A percentile compares a stretch with the other conserved stretches of the same genome.
phyloP scores from a whole-genome alignment of 2,113 vertebrate species.

The Semicossyphus pulcher region DNA sequence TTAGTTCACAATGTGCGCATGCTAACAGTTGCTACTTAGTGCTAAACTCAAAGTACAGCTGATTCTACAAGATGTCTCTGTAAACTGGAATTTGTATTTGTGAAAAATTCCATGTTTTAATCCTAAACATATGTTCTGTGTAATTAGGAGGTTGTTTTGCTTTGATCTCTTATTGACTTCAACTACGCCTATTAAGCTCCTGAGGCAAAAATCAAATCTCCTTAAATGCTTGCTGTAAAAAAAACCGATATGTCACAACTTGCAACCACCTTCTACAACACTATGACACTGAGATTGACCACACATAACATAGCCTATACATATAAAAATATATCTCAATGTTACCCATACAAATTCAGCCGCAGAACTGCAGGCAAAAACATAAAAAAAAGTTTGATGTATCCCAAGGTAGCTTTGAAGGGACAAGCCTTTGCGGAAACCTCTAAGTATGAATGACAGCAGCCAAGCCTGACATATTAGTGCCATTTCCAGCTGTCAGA shows the following conservation, averaged over 20 bases:
- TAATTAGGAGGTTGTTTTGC: no score
- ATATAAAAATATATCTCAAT: background rate
- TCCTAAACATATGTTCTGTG: no score
- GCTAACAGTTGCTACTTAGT: background rate
- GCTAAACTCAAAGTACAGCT: background rate
- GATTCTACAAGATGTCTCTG: background rate
- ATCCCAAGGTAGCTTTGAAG: slow-evolving; percentile 54
- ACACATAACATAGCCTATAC: background rate
- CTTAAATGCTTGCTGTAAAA: background rate
- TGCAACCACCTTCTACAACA: background rate
- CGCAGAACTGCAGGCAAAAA: background rate
- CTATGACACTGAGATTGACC: background rate
- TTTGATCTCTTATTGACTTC: background rate
- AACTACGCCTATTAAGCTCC: background rate
- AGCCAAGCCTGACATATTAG: slow-evolving; percentile 61
- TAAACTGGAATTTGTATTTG: no score
- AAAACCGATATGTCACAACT: background rate
- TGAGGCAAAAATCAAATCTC: background rate
- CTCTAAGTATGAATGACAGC: slow-evolving; percentile 73
- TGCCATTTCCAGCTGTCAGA: slow-evolving; percentile 62
- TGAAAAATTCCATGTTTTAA: no score
- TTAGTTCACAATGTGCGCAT: background rate
- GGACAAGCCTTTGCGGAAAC: slow-evolving; percentile 33
- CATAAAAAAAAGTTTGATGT: slow-evolving; percentile 14
- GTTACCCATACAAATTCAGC: background rate